Conservation (phyloP, 64 coral and sea anemone genomes). For the Exaiptasia diaphana region DNA sequence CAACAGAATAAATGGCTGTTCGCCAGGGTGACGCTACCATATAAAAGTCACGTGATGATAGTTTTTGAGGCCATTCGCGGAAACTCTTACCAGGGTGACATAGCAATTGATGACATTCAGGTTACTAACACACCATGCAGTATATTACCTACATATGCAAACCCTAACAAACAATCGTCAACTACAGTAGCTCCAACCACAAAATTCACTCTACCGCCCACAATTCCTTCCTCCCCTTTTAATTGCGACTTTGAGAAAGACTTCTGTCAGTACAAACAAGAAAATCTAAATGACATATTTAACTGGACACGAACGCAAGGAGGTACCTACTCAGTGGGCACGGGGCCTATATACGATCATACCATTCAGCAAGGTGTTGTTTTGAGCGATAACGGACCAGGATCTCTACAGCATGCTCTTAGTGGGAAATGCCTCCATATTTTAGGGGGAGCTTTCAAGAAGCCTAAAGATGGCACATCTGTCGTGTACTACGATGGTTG, state of each 20-base stretch:
- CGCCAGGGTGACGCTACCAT: constrained; percentile 59
- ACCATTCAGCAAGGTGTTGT: constrained; percentile 74
- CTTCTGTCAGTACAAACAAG: constrained; percentile 70
- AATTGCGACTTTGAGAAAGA: constrained; percentile 83
- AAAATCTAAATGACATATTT: constrained; percentile 38
- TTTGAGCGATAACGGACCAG: constrained; percentile 59
- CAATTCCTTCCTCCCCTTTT: constrained; percentile 35
- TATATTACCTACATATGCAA: constrained; percentile 35
- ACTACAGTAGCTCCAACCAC: constrained; percentile 45
- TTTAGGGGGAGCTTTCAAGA: constrained; percentile 13
- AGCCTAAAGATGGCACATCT: constrained; percentile 48
- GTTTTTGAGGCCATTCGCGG: constrained; percentile 86
- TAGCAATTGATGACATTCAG: constrained; percentile 79
- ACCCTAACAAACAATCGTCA: constrained; percentile 27
- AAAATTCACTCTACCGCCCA: constrained; percentile 53
- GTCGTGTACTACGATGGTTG: constrained; percentile 74
- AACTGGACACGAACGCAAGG: constrained; percentile 87
- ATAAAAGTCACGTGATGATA: constrained; percentile 23
- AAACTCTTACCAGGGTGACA: constrained; percentile 62
- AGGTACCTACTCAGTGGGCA: constrained; percentile 55
- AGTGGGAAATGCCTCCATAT: constrained; percentile 72
- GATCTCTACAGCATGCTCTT: constrained; percentile 57
- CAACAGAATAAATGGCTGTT: constrained; percentile 71
- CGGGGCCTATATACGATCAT: constrained; percentile 69
- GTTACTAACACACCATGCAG: constrained; percentile 31